Evolutionary conservation across 2,797 vertebrate genomes (phyloP), one percentile per base, ranked within the genome.

Genomic region (Momotus momota): DNA sequence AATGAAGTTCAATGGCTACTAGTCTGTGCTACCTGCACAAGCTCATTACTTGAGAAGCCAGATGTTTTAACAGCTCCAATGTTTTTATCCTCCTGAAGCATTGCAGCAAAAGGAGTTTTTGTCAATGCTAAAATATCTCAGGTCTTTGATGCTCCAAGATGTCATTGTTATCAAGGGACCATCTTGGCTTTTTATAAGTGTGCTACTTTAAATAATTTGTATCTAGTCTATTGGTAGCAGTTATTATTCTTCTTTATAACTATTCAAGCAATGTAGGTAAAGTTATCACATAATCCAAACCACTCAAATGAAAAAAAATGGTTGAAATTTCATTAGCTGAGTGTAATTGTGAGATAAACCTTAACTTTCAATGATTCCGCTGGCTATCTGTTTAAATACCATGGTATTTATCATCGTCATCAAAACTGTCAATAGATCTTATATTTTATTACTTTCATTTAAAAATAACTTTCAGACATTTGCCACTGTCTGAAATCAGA

Each of bases 371-470:
- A 29, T 38, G 12, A 71, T 64, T 69, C 14, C 69, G 11, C 7
- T 61, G 20, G 7, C 23, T 93, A 31, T 61, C 43, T 65, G 9
- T 84, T 95, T 88, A 95, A 91, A 72, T 81, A 72, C 15, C 29
- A 31, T 13, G 11, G 3, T 13, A 58, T 91, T 89, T 86, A 49
- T 66, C 22, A 57, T 31, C 66, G 23, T 70, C 86, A 86, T 82
- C 23, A 77, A 92, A 90, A 61, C 13, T 61, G 6, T 26, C 31
- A 38, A 31, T 21, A 67, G 16, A 54, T 60, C 52, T 86, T 62
- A 35, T n/a, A 3, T 20, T 91, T 84, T 79, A 73, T 64, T 82
- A 31, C 38, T 77, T 94, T 57, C 21, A 88, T 93, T 95, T 91
- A 86, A 88, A 48, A 85, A 90, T 35, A 62, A 9, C 10, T 91